Percentiles rank a stretch among this genome's conserved stretches.
Evolutionary conservation across 2,113 vertebrate species (phyloP).

Genomic region (Tupaia chinensis): DNA sequence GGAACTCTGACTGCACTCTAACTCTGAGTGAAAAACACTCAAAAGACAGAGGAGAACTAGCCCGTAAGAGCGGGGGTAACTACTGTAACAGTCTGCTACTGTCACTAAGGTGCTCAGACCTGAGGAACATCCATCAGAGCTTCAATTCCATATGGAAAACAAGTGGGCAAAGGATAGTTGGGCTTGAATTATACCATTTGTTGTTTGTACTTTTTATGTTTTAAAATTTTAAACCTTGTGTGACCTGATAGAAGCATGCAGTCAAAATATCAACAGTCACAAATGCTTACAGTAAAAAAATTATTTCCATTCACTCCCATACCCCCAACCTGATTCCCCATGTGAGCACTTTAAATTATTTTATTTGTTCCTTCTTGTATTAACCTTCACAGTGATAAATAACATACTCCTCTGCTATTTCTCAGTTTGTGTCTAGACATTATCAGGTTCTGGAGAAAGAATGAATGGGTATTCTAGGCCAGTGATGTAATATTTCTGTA

Average conservation of each 20-base stretch:
- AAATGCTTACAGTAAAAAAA: neutral
- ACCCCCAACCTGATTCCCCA: neutral
- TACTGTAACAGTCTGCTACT: no score
- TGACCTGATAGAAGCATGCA: neutral
- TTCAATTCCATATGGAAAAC: neutral
- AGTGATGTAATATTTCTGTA: neutral
- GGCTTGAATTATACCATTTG: neutral
- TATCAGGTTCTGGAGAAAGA: neutral
- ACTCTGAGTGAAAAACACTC: neutral
- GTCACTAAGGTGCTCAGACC: neutral
- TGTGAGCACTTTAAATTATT: neutral
- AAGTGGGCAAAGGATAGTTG: neutral
- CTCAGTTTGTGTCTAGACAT: neutral
- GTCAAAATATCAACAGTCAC: neutral
- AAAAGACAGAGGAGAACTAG: neutral
- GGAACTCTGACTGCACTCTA: no score
- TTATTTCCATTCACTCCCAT: neutral
- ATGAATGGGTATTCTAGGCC: neutral
- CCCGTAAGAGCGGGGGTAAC: no score
- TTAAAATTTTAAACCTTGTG: neutral
- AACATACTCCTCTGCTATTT: neutral
- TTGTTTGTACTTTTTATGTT: neutral
- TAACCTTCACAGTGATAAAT: neutral
- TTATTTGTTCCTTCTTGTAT: neutral
- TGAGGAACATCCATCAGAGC: neutral